Percentiles rank a stretch among this genome's conserved stretches.
Evolutionary conservation across 1,140 invertebrate species (phyloP).

Genomic region (Lucilia cuprina): DNA sequence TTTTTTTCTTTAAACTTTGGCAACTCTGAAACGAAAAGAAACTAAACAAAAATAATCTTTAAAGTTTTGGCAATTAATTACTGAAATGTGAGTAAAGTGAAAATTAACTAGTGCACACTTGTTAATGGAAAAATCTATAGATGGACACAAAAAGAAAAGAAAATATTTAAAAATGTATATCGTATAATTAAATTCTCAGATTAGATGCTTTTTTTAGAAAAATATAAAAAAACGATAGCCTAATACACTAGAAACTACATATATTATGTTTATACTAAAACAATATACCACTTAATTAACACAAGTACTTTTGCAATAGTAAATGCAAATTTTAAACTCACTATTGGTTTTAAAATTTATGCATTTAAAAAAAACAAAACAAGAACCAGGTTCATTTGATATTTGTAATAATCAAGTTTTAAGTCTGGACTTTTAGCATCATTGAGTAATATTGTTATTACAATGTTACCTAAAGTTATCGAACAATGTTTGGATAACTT

Average conservation of each 20-base stretch:
- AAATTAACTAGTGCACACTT: not conserved
- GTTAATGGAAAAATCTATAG: not conserved
- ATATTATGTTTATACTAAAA: no score
- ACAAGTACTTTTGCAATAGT: no score
- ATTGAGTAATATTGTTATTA: no score
- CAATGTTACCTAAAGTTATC: no score
- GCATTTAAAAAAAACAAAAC: no score
- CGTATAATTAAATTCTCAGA: not conserved
- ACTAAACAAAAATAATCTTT: not conserved
- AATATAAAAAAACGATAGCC: not conserved
- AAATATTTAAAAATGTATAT: not conserved
- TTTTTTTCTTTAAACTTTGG: not conserved
- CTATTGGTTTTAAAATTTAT: no score
- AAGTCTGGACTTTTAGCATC: no score
- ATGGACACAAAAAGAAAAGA: not conserved
- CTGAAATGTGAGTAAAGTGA: slow-evolving; percentile 19
- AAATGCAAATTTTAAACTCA: no score
- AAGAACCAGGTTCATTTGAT: no score
- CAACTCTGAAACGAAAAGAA: not conserved
- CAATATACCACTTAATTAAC: no score
- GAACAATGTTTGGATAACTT: no score
- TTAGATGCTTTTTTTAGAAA: not conserved
- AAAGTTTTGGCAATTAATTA: slow-evolving; percentile 31
- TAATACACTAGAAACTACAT: not conserved
- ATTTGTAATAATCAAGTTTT: no score